Evolutionary conservation across 2,888 invertebrate genomes (phyloP), one percentile per base, ranked within the genome.

Genomic region (Drosophila testacea): DNA sequence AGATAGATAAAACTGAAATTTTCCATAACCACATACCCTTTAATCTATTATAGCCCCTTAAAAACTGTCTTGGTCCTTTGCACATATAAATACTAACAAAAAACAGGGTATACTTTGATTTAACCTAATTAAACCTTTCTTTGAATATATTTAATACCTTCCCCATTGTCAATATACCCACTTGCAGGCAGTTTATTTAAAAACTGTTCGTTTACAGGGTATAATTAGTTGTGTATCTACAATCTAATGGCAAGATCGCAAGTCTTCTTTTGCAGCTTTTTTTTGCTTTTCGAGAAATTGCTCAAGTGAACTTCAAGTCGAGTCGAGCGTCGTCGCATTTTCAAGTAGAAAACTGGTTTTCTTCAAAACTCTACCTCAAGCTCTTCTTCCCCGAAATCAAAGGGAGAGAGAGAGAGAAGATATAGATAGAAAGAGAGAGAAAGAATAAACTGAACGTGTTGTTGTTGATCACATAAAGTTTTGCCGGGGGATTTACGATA

Each of bases 271-370:
- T 22, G 39, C 56, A 38, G 47, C 54, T 48, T 42, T 56, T 36
- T 36, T 52, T 38, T 66, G 36, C 51, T 55, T 71, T 66, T 62
- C 69, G 42, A 64, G 63, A 72, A 73, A 73, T 73, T 69, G 73
- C 73, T 73, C 60, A 73, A 73, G 73, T 73, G 73, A 73, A 73
- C 73, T 73, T 64, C 51, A 73, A 73, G 69, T 69, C n/a, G n/a
- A n/a, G n/a, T n/a, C 59, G 44, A 63, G 71, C 71, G 32, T 39
- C 36, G 22, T 39, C 46, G 60, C 60, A 72, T 62, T 69, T 71
- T 54, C n/a, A 55, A 55, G 55, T 42, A 42, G 57, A 54, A 73
- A 73, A 73, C 73, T 64, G 73, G 73, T 73, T 73, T 73, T 48
- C 36, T 57, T 65, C 42, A 50, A 32, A 5, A 28, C 63, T 28